These are phyloP conservation scores for Scomber scombrus DNA, from an alignment of 2,113 vertebrate genomes.

Conservation along the genomic window DNA sequence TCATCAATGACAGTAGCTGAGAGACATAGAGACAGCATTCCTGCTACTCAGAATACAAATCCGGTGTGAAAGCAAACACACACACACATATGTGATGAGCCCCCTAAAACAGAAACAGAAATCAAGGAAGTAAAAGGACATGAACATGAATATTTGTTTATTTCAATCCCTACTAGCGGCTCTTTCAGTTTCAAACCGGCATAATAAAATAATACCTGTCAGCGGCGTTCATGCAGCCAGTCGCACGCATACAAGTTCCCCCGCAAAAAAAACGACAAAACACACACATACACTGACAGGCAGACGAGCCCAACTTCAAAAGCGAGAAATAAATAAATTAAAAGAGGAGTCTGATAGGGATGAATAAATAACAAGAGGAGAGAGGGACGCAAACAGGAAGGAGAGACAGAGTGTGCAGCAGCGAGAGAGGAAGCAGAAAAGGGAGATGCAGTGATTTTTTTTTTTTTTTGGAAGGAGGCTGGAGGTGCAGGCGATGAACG, in stretches of 20 bases:
- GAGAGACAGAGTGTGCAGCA: conserved; percentile 40
- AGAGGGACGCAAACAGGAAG: conserved; percentile 71
- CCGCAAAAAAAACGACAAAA: conserved; percentile 25
- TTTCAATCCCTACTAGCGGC: conserved; percentile 37
- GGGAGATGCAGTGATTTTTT: conserved; percentile 51
- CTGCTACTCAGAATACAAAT: conserved; percentile 59
- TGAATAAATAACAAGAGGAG: conserved; percentile 76
- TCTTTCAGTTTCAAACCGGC: conserved; percentile 33
- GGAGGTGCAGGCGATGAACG: conserved; percentile 46
- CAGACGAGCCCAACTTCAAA: conserved; percentile 80
- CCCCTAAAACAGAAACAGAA: conserved; percentile 50
- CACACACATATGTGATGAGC: conserved; percentile 26
- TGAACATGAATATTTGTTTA: conserved; percentile 61
- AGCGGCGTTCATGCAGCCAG: conserved; percentile 28
- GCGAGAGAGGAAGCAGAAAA: conserved; percentile 58
- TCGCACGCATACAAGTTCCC: conserved; percentile 45
- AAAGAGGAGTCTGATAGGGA: conserved; percentile 64
- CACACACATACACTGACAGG: conserved; percentile 60
- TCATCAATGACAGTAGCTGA: conserved; percentile 57
- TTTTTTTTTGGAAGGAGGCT: conserved; percentile 38
- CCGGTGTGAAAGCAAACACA: conserved; percentile 49
- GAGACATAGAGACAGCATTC: conserved; percentile 32
- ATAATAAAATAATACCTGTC: conserved; percentile 41
- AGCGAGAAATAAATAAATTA: conserved; percentile 79
- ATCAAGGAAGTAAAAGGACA: conserved; percentile 63